Evolutionary conservation across 1,140 invertebrate species (phyloP).

Genomic region (Cecropterus lyciades): DNA sequence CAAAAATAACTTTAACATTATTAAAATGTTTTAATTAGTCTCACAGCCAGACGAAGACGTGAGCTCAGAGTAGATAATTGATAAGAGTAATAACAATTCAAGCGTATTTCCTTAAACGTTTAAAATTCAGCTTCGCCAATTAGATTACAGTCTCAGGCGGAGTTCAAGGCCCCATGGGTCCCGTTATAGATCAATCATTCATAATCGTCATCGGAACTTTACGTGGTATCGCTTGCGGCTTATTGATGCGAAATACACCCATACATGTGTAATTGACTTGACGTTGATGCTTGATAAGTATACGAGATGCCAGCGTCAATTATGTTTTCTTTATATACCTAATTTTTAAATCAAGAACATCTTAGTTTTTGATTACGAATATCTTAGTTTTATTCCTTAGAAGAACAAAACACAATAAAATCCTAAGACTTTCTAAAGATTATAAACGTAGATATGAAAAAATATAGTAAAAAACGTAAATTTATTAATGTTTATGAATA

Average conservation of each 20-base stretch:
- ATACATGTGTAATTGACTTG: neutral
- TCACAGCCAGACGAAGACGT: conserved; percentile 9
- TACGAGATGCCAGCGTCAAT: neutral
- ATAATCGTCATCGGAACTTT: conserved; percentile 25
- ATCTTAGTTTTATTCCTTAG: no score
- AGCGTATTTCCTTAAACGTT: conserved; percentile 27
- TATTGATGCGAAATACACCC: conserved; percentile 30
- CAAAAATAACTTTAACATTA: no score
- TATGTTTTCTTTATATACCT: no score
- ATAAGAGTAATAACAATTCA: conserved; percentile 30
- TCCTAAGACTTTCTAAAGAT: no score
- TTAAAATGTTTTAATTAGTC: neutral
- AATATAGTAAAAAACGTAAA: no score
- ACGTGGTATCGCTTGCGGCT: conserved; percentile 36
- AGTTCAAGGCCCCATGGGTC: conserved; percentile 45
- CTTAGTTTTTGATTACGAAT: no score
- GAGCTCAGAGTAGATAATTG: conserved; percentile 3
- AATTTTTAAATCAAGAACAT: no score
- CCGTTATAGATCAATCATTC: conserved; percentile 41
- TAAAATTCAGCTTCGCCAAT: conserved; percentile 28
- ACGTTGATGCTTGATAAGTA: neutral
- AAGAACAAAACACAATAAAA: no score
- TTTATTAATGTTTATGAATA: no score
- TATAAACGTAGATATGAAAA: no score
- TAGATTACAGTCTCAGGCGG: conserved; percentile 25